Percentiles rank a stretch among this genome's conserved stretches.
Evolutionary conservation across 2,113 vertebrate genomes (phyloP).

Genomic region (Silurus asotus): DNA sequence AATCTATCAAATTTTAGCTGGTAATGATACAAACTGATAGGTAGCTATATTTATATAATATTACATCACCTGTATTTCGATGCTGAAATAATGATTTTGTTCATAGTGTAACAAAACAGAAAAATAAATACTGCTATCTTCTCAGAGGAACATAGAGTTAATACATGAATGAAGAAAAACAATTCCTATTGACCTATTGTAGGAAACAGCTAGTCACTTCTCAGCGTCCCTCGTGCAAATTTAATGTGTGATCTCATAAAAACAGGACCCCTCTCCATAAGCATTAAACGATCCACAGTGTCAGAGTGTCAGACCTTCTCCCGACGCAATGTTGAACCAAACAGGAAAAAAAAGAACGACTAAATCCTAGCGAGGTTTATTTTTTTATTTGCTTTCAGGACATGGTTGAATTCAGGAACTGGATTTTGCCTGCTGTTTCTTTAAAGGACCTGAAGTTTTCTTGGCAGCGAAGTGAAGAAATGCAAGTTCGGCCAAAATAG

Average conservation of each 20-base stretch:
- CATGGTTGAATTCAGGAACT: constrained; percentile 75
- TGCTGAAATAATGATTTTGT: not conserved
- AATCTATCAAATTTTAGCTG: not conserved
- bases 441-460: constrained; percentile 82
- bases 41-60: not conserved
- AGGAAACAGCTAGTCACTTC: not conserved
- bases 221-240: constrained; percentile 1
- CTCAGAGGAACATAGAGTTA: not conserved
- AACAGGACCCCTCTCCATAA: constrained; percentile 9
- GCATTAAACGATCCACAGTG: constrained; percentile 47
- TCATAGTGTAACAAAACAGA: not conserved
- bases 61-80: not conserved
- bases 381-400: constrained; percentile 78
- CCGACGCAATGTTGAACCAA: constrained; percentile 72
- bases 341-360: constrained; percentile 75
- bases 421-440: constrained; percentile 80
- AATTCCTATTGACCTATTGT: not conserved
- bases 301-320: constrained; percentile 61
- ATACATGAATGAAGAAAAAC: not conserved
- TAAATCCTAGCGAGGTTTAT: constrained; percentile 73
- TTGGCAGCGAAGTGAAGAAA: constrained; percentile 77
- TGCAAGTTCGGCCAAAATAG: constrained; percentile 91
- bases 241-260: constrained; percentile 34
- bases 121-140: not conserved
- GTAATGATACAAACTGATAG: not conserved